Evolutionary conservation across 2,113 vertebrate species (phyloP).

Genomic region (Phalacrocorax carbo): DNA sequence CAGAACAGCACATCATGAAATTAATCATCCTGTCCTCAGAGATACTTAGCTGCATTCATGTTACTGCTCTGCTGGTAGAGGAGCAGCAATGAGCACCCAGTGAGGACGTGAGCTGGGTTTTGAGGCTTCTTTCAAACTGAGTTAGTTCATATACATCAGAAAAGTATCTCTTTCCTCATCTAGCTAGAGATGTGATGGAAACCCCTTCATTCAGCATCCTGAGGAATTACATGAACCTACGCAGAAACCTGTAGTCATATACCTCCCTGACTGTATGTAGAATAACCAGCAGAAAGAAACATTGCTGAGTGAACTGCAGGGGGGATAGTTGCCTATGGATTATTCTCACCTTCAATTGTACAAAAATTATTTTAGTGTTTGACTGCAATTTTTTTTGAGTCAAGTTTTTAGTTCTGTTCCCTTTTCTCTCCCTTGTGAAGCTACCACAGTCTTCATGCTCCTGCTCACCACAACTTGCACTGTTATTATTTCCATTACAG

Average conservation of each 20-base stretch:
- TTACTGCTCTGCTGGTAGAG: background rate
- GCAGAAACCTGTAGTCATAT: background rate
- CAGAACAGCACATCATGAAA: background rate
- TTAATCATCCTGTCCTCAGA: background rate
- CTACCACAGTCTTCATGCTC: background rate
- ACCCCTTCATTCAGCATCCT: background rate
- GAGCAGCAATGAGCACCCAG: background rate
- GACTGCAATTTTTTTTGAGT: background rate
- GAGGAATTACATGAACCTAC: background rate
- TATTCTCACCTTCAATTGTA: background rate
- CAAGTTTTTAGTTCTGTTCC: background rate
- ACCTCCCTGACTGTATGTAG: background rate
- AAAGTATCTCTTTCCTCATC: background rate
- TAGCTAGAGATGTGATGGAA: background rate
- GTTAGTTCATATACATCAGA: background rate
- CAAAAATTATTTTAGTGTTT: background rate
- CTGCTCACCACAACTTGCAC: background rate
- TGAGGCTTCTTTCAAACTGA: background rate
- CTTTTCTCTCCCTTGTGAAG: background rate
- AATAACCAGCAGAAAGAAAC: background rate
- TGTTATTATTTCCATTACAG: slow-evolving; percentile 35
- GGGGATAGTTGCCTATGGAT: background rate
- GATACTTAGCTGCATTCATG: background rate
- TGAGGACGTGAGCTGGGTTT: background rate
- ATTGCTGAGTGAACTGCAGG: background rate